Conservation (phyloP, 2,797 vertebrate genomes). For the Chromis chromis region DNA sequence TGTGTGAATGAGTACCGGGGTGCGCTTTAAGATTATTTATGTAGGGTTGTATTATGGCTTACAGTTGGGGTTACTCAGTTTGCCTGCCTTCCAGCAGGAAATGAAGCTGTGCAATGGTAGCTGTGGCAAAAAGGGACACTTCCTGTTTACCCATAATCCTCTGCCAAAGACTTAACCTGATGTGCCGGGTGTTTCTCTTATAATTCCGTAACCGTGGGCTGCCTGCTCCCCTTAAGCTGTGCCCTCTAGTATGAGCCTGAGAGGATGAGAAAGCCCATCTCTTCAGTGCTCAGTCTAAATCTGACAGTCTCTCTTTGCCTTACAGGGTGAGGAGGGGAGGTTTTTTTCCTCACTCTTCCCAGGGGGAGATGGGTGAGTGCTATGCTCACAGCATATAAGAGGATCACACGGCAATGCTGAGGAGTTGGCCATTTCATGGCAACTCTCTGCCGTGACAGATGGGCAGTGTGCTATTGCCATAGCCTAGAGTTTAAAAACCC, state of each 20-base stretch:
- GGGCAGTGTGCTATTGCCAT: conserved; percentile 76
- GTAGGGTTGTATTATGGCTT: conserved; percentile 15
- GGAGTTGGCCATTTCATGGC: conserved; percentile 79
- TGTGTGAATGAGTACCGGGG: conserved; percentile 10
- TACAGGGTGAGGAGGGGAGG: conserved; percentile 58
- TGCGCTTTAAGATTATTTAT: conserved; percentile 37
- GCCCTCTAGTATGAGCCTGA: conserved; percentile 65
- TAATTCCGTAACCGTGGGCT: conserved; percentile 55
- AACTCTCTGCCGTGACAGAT: conserved; percentile 79
- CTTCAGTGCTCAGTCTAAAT: conserved; percentile 64
- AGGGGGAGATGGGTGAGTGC: conserved; percentile 69
- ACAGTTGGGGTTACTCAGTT: conserved; percentile 25
- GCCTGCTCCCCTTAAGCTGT: conserved; percentile 64
- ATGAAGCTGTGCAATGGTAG: conserved; percentile 34
- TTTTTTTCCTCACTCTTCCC: conserved; percentile 44
- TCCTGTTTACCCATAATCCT: conserved; percentile 71
- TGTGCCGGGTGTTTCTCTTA: conserved; percentile 48
- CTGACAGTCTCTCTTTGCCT: conserved; percentile 72
- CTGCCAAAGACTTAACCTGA: conserved; percentile 58
- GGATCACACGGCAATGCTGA: conserved; percentile 76
- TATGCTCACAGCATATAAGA: conserved; percentile 75
- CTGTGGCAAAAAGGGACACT: conserved; percentile 44
- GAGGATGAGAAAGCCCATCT: conserved; percentile 69
- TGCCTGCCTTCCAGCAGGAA: conserved; percentile 45
- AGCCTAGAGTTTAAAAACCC: conserved; percentile 78